phyloP scores from a whole-genome alignment of 2,888 invertebrate species.

The Blera fallax region DNA sequence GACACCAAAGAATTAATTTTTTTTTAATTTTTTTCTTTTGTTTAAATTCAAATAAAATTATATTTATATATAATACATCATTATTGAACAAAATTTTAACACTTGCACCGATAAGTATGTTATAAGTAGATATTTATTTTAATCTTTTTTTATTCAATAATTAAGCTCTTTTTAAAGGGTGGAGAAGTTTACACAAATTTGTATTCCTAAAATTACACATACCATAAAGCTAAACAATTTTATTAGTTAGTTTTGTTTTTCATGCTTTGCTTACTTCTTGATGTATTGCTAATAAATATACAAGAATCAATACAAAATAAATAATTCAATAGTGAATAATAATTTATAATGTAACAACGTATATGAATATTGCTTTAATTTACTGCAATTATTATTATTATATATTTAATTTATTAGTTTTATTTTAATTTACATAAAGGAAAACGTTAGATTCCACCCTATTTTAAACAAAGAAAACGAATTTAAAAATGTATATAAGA shows the following conservation, averaged over 20 bases:
- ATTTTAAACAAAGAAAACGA: not conserved
- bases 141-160: conserved; percentile 60
- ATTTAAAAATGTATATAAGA: conserved; percentile 20
- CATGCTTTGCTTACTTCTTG: conserved; percentile 27
- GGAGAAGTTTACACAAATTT: conserved; percentile 69
- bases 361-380: conserved; percentile 66
- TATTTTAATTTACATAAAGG: not conserved
- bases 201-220: conserved; percentile 65
- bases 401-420: not conserved
- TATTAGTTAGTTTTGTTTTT: conserved; percentile 24
- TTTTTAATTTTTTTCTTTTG: conserved; percentile 22
- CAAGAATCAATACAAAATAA: conserved; percentile 45
- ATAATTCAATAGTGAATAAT: conserved; percentile 42
- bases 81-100: conserved; percentile 57
- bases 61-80: conserved; percentile 61
- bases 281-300: conserved; percentile 66
- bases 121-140: conserved; percentile 62
- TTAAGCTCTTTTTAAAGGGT: conserved; percentile 71
- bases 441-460: conserved; percentile 41
- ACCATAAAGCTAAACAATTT: conserved; percentile 65
- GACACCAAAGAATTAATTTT: conserved; percentile 76
- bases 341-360: conserved; percentile 44
- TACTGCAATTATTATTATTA: conserved; percentile 39
- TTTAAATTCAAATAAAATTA: conserved; percentile 67
- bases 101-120: conserved; percentile 66